A percentile compares a stretch with the other conserved stretches of the same genome.
Conservation (phyloP, 2,888 invertebrate species). For the Lepas anatifera region DNA sequence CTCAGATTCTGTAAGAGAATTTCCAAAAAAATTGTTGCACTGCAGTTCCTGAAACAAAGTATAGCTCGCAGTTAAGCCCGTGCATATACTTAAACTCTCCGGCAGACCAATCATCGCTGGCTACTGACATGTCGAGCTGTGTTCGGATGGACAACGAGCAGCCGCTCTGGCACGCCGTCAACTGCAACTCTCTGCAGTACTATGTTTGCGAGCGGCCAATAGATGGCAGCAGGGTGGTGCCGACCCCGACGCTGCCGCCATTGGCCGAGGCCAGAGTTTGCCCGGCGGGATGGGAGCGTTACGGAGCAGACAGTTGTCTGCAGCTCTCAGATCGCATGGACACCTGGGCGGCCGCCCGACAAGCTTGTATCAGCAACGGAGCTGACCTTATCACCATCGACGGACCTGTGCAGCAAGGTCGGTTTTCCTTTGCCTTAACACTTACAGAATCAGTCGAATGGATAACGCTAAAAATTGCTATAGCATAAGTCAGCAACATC, state of each 20-base stretch:
- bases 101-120: too few relatives aligned
- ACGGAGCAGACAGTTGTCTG: not conserved
- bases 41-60: too few relatives aligned
- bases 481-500: too few relatives aligned
- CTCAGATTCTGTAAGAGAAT: too few relatives aligned
- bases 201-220: not conserved
- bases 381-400: not conserved
- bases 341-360: not conserved
- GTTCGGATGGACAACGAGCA: not conserved
- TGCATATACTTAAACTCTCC: too few relatives aligned
- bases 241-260: not conserved
- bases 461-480: too few relatives aligned
- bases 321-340: not conserved
- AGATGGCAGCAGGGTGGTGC: not conserved
- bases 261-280: not conserved
- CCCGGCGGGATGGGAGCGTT: not conserved
- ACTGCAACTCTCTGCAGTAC: constrained; percentile 1
- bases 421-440: not conserved
- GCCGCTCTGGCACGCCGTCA: not conserved
- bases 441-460: too few relatives aligned
- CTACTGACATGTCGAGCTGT: not conserved
- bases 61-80: too few relatives aligned
- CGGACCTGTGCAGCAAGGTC: not conserved
- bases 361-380: not conserved
- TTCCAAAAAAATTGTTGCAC: too few relatives aligned